These are phyloP conservation scores for Ciconia nigra DNA, from an alignment of 2,797 vertebrate species.

Conservation along the genomic window DNA sequence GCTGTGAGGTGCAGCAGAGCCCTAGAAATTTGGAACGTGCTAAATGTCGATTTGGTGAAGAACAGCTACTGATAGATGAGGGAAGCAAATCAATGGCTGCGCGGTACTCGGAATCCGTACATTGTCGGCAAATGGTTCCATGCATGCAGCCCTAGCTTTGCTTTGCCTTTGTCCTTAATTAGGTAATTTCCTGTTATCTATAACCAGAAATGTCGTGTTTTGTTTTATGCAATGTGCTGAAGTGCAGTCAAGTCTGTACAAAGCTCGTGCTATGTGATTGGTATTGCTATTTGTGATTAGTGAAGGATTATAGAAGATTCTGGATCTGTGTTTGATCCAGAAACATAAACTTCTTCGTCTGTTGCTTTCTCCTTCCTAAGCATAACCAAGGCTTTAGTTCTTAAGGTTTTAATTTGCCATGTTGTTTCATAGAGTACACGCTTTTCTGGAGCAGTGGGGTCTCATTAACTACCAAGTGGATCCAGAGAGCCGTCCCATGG, in stretches of 20 bases:
- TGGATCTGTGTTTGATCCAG: neutral
- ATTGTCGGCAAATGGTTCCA: neutral
- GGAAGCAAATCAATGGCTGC: neutral
- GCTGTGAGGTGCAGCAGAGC: neutral
- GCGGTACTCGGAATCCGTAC: fast-evolving
- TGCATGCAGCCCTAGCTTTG: neutral
- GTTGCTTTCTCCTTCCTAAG: neutral
- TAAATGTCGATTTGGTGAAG: neutral
- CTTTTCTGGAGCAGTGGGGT: conserved; percentile 98
- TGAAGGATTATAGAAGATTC: neutral
- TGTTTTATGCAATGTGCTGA: neutral
- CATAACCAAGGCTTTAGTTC: fast-evolving
- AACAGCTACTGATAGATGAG: neutral
- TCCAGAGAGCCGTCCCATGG: conserved; percentile 90
- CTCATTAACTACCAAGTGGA: conserved; percentile 98
- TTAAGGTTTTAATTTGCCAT: fast-evolving
- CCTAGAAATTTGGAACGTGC: neutral
- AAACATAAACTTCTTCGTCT: neutral
- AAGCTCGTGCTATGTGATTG: fast-evolving
- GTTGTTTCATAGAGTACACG: conserved; percentile 82
- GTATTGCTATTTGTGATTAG: neutral
- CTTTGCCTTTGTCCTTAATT: neutral
- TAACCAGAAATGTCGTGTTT: neutral
- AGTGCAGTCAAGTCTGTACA: neutral
- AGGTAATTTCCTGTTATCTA: neutral